phyloP scores from a whole-genome alignment of 2,888 invertebrate genomes.

The Agapostemon virescens region DNA sequence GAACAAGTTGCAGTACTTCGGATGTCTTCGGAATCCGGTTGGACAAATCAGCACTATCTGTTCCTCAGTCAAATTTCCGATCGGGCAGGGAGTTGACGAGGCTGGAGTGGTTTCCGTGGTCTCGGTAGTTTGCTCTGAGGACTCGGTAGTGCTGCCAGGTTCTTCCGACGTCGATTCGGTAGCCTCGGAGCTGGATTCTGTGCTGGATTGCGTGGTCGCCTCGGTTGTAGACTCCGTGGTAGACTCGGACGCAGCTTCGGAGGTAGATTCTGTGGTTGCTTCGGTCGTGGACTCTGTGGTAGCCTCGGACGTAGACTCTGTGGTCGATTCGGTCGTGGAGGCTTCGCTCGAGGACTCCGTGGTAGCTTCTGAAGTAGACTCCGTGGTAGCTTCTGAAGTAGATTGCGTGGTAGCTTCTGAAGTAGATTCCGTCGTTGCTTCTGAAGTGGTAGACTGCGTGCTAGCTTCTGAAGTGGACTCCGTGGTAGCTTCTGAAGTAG shows the following conservation, averaged over 20 bases:
- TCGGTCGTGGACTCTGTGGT: constrained; percentile 29
- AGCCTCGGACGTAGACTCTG: constrained; percentile 19
- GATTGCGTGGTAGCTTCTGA: constrained; percentile 37
- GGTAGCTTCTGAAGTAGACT: constrained; percentile 15
- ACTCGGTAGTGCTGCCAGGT: not conserved
- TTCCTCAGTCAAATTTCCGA: constrained; percentile 84
- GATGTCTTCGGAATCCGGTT: constrained; percentile 91
- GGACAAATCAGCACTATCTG: constrained; percentile 90
- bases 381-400: constrained; percentile 17
- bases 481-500: constrained; percentile 29
- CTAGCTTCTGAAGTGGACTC: not conserved
- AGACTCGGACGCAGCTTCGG: constrained; percentile 42
- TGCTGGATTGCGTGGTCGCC: not conserved
- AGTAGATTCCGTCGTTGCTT: constrained; percentile 23
- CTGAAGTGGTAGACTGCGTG: not conserved
- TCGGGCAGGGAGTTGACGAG: constrained; percentile 70
- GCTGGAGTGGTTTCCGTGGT: not conserved
- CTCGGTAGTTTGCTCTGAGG: not conserved
- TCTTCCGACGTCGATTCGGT: not conserved
- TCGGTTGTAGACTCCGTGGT: constrained; percentile 29
- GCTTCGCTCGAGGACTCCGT: constrained; percentile 12
- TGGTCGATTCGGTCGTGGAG: not conserved
- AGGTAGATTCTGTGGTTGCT: constrained; percentile 7
- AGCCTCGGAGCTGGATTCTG: not conserved
- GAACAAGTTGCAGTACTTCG: constrained; percentile 90